phyloP scores from a whole-genome alignment of 2,113 vertebrate species.

The Pantherophis guttatus region DNA sequence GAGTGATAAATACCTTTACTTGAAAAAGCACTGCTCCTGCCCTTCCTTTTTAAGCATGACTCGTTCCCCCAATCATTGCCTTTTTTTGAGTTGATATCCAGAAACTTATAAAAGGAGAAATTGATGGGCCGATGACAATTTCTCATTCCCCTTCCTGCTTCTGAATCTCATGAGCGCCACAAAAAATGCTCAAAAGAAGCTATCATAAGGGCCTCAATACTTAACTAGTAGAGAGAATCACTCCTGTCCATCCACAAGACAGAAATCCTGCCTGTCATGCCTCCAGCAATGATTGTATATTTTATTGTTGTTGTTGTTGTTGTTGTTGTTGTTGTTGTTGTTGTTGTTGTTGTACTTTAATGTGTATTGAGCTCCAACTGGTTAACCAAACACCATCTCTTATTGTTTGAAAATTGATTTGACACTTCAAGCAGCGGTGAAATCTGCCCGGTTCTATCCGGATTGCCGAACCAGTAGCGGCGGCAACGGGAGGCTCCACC shows the following conservation, averaged over 20 bases:
- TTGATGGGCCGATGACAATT: rapidly evolving
- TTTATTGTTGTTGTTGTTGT: no score
- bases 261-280: neutral
- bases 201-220: neutral
- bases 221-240: no score
- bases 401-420: no score
- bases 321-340: no score
- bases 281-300: no score
- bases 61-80: neutral
- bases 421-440: no score
- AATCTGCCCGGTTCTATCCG: no score
- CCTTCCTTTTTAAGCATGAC: neutral
- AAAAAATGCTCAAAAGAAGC: neutral
- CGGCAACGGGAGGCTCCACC: no score
- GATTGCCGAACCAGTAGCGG: no score
- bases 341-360: no score
- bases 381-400: no score
- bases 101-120: neutral
- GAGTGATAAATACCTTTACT: neutral
- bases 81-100: neutral
- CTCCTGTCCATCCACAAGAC: neutral
- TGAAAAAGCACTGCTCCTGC: neutral
- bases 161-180: neutral
- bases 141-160: rapidly evolving
- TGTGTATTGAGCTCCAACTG: no score